Percentiles rank a stretch among this genome's conserved stretches.
phyloP scores from a whole-genome alignment of 2,797 vertebrate genomes.

The Furcifer pardalis region DNA sequence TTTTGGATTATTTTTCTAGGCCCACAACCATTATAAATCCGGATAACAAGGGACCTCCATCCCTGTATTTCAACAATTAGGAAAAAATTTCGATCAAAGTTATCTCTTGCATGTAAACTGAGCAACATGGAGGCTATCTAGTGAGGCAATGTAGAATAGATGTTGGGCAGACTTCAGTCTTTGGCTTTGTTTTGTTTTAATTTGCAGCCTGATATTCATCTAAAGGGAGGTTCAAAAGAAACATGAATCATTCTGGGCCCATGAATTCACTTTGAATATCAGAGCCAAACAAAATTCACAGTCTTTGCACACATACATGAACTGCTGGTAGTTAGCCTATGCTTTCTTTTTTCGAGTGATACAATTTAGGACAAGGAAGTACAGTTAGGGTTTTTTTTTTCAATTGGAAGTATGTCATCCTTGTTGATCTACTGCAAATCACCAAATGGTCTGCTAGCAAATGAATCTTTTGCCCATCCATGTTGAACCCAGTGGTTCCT shows the following conservation, averaged over 20 bases:
- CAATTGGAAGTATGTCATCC: background rate
- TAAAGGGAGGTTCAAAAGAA: background rate
- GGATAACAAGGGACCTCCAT: background rate
- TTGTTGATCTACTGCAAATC: background rate
- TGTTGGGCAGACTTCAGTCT: background rate
- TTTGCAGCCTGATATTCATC: background rate
- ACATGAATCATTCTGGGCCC: background rate
- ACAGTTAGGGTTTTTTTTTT: background rate
- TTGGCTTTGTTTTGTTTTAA: background rate
- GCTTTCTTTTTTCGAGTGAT: background rate
- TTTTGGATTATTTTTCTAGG: background rate
- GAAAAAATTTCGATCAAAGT: background rate
- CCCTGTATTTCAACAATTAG: background rate
- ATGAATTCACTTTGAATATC: background rate
- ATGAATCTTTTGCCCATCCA: background rate
- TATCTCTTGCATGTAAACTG: background rate
- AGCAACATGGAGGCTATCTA: background rate
- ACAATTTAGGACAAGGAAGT: background rate
- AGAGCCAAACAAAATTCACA: background rate
- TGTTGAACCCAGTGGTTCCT: too few species aligned
- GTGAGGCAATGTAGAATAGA: background rate
- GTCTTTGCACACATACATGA: too few species aligned
- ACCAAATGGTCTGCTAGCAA: background rate
- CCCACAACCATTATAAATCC: background rate
- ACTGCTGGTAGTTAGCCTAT: background rate